These are phyloP conservation scores for Lasioglossum zephyrum DNA, from an alignment of 2,888 invertebrate species.

Conservation along the genomic window DNA sequence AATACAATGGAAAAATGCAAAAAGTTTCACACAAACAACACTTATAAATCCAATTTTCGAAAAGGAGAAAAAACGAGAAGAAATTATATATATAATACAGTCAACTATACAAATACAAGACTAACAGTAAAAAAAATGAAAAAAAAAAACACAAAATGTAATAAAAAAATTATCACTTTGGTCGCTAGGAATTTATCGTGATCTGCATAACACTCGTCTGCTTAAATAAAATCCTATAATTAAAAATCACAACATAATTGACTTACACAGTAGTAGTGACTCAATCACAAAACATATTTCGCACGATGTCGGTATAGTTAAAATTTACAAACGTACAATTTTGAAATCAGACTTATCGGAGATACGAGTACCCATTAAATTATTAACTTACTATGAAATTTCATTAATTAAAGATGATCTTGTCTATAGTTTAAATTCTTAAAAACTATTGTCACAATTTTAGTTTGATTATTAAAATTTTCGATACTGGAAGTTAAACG, in stretches of 20 bases:
- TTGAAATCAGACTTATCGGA: constrained; percentile 29
- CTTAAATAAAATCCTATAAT: constrained; percentile 44
- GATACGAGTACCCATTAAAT: constrained; percentile 18
- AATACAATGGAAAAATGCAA: constrained; percentile 26
- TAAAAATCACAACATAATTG: constrained; percentile 53
- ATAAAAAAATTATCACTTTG: constrained; percentile 55
- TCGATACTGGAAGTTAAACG: constrained; percentile 60
- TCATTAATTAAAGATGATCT: constrained; percentile 40
- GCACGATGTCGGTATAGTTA: constrained; percentile 20
- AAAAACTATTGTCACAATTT: constrained; percentile 51
- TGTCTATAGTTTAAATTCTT: constrained; percentile 27
- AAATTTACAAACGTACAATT: constrained; percentile 38
- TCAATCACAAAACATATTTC: constrained; percentile 26
- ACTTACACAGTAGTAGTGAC: constrained; percentile 34
- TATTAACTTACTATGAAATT: constrained; percentile 19
- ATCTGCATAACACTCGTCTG: constrained; percentile 26
- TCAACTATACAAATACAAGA: constrained; percentile 46
- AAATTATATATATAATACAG: constrained; percentile 39
- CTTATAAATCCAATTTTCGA: constrained; percentile 10
- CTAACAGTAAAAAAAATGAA: constrained; percentile 25
- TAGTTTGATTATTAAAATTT: constrained; percentile 62
- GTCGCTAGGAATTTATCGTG: constrained; percentile 42
- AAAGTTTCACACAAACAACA: constrained; percentile 22
- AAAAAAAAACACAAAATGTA: constrained; percentile 31
- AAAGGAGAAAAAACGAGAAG: not conserved